Evolutionary conservation across 2,113 vertebrate species (phyloP).

Genomic region (Cranoglanis bouderius): DNA sequence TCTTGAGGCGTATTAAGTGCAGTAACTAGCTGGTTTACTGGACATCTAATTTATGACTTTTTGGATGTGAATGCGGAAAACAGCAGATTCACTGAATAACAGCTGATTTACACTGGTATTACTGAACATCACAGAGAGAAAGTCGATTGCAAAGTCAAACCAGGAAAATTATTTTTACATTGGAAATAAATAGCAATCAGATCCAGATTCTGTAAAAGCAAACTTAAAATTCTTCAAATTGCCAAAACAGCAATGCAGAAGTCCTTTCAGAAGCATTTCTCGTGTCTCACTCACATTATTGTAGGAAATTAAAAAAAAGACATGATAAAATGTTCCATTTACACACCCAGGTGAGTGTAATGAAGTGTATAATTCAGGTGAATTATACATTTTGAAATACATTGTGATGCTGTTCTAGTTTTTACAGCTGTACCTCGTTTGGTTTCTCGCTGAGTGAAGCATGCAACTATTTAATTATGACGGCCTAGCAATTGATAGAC

Average conservation of each 20-base stretch:
- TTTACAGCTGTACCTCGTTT: neutral
- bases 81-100: neutral
- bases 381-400: neutral
- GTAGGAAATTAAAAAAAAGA: slow-evolving; percentile 3
- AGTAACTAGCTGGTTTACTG: neutral
- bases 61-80: neutral
- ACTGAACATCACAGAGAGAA: neutral
- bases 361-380: neutral
- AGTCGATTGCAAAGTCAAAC: neutral
- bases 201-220: neutral
- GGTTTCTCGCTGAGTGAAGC: neutral
- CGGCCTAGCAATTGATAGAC: neutral
- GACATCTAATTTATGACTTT: neutral
- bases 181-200: neutral
- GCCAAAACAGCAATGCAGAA: neutral
- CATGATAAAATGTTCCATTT: neutral
- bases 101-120: neutral
- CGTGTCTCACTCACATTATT: neutral
- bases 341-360: neutral
- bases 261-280: neutral
- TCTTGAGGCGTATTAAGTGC: neutral
- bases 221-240: neutral
- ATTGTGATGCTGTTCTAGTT: neutral
- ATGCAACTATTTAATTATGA: neutral
- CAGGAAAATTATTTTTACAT: neutral